Evolutionary conservation across 1,140 invertebrate genomes (phyloP).

Genomic region (Meloidogyne exigua): DNA sequence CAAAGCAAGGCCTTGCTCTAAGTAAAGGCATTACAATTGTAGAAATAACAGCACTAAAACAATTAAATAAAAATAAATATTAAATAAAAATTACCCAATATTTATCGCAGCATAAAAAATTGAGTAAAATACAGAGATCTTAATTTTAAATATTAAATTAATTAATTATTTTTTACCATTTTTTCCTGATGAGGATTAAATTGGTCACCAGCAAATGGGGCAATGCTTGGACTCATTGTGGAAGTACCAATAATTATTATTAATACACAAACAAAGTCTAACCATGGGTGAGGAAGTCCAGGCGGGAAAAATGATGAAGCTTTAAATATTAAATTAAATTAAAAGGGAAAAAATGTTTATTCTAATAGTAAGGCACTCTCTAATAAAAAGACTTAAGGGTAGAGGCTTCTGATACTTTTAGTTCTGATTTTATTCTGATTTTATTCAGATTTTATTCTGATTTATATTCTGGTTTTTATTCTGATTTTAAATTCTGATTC

Average conservation of each 20-base stretch:
- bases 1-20: constrained; percentile 77
- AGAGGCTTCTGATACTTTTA: too few relatives aligned
- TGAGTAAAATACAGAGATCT: constrained; percentile 30
- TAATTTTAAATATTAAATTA: not conserved
- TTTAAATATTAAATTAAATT: not conserved
- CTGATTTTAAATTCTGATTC: too few relatives aligned
- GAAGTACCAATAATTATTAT: constrained; percentile 66
- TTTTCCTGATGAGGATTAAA: constrained; percentile 73
- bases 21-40: constrained; percentile 25
- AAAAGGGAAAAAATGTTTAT: too few relatives aligned
- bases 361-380: not conserved
- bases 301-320: not conserved
- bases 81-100: constrained; percentile 7
- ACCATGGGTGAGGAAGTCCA: not conserved
- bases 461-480: too few relatives aligned
- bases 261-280: constrained; percentile 18
- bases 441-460: too few relatives aligned
- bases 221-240: constrained; percentile 94
- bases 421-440: too few relatives aligned
- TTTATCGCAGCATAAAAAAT: constrained; percentile 35
- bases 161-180: constrained; percentile 41
- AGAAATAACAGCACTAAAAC: constrained; percentile 22
- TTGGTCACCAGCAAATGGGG: constrained; percentile 94
- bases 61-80: constrained; percentile 4
- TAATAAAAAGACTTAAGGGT: not conserved